These are phyloP conservation scores for Brevimyrus niger DNA, from an alignment of 2,113 vertebrate species.

Conservation along the genomic window DNA sequence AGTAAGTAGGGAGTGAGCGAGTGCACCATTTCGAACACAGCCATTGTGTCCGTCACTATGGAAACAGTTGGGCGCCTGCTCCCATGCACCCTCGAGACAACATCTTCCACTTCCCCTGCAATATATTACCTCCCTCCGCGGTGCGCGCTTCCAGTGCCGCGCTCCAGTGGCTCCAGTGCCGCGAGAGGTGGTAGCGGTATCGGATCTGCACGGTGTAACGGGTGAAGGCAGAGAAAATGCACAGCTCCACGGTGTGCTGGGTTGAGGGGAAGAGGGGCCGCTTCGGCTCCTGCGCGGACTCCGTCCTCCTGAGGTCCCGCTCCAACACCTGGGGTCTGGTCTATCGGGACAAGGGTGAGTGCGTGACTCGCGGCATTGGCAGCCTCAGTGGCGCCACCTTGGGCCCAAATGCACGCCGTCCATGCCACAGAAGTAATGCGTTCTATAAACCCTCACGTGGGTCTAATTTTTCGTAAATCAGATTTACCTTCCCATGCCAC, in stretches of 20 bases:
- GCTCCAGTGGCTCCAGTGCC: slow-evolving; percentile 77
- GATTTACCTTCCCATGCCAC: neutral
- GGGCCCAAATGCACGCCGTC: neutral
- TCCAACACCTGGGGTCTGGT: slow-evolving; percentile 1
- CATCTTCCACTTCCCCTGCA: neutral
- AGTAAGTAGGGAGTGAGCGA: neutral
- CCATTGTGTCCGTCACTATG: neutral
- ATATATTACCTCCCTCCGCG: slow-evolving; percentile 50
- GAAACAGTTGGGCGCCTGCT: neutral
- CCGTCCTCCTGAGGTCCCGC: slow-evolving; percentile 12
- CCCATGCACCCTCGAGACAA: neutral
- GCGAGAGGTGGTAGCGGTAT: slow-evolving; percentile 67
- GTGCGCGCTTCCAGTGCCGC: slow-evolving; percentile 65
- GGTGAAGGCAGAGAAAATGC: slow-evolving; percentile 44
- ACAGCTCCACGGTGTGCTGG: slow-evolving; percentile 17
- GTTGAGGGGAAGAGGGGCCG: neutral
- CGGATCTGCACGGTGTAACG: slow-evolving; percentile 48
- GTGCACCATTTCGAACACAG: neutral
- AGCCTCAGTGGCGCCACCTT: neutral
- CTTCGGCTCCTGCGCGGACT: neutral
- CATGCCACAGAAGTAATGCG: neutral
- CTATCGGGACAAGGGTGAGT: slow-evolving; percentile 24
- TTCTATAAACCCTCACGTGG: neutral
- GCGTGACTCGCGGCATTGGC: neutral
- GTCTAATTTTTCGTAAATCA: neutral